Conservation (phyloP, 2,113 vertebrate genomes). For the Ophiodon elongatus region DNA sequence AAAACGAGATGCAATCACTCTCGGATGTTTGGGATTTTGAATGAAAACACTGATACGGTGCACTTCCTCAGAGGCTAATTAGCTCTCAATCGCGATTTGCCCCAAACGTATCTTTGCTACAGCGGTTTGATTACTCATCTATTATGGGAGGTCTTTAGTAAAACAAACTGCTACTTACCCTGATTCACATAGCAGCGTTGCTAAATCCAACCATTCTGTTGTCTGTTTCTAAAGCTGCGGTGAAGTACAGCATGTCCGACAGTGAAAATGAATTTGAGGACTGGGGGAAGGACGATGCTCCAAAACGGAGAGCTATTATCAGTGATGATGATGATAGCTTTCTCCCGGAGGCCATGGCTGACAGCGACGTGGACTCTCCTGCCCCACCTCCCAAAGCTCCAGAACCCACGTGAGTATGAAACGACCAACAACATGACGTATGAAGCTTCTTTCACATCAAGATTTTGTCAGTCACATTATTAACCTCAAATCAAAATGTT, state of each 20-base stretch:
- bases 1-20: not conserved
- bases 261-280: slow-evolving; percentile 80
- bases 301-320: slow-evolving; percentile 24
- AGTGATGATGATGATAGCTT: slow-evolving; percentile 70
- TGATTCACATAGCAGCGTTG: not conserved
- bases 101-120: not conserved
- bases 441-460: not conserved
- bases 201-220: not conserved
- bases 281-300: slow-evolving; percentile 49
- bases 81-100: not conserved
- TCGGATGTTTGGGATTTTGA: not conserved
- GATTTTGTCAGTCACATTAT: not conserved
- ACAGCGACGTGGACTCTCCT: slow-evolving; percentile 70
- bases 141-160: not conserved
- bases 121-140: slow-evolving; percentile 1
- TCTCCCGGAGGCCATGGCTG: slow-evolving; percentile 16
- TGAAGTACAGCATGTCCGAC: slow-evolving; percentile 79
- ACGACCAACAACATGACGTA: not conserved
- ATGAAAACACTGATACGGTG: not conserved
- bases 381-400: slow-evolving; percentile 46
- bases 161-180: not conserved
- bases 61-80: slow-evolving; percentile 39
- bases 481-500: not conserved
- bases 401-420: slow-evolving; percentile 68
- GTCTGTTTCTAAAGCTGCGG: slow-evolving; percentile 28